Base-by-base conservation (phyloP, 2,797 vertebrate species). In the Artibeus jamaicensis region DNA sequence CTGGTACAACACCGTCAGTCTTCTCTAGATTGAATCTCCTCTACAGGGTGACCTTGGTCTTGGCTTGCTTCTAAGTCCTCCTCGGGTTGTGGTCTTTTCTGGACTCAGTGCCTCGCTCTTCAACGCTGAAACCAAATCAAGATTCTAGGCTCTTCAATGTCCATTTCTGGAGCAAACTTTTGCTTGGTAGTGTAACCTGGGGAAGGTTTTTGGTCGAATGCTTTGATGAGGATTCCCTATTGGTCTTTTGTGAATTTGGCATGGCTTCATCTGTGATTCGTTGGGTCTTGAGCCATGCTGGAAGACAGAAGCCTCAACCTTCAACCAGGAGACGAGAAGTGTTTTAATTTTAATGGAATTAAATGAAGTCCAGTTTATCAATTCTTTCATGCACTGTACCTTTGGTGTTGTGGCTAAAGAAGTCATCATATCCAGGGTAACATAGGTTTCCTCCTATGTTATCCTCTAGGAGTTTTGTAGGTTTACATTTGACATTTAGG, bases 121-220 rank as follows among this genome's bases (percentile, higher is more conserved):
- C 74, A 81, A 86, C 89, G 92, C 67, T 96, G 93, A 94, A 92
- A 92, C 93, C 95, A 94, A 44, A 92, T 68, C 89, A 89, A 59
- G 39, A 86, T 59, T 74, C 91, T 76, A 9, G 86, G 86, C 22
- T 68, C 91, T 21, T 93, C 91, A 0, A 42, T 16, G 7, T 76
- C 74, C 68, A 59, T 29, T 59, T 90, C 57, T n/a, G 34, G 50
- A 53, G 91, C 82, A 16, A 90, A 82, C 50, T 65, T 90, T 68
- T 59, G 37, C 57, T 57, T 95, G 67, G 67, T 42, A 0, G 53
- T 6, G 0, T 81, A 81, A 42, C 82, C 67, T 0, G 91, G 86
- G 42, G 86, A 90, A 32, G 91, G 94, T 39, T 93, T 81, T 48
- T 37, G 48, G 73, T 83, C 42, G n/a, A 84, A 93, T 0, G 71